phyloP scores from a whole-genome alignment of 2,113 vertebrate genomes.

The Microtus montanus region DNA sequence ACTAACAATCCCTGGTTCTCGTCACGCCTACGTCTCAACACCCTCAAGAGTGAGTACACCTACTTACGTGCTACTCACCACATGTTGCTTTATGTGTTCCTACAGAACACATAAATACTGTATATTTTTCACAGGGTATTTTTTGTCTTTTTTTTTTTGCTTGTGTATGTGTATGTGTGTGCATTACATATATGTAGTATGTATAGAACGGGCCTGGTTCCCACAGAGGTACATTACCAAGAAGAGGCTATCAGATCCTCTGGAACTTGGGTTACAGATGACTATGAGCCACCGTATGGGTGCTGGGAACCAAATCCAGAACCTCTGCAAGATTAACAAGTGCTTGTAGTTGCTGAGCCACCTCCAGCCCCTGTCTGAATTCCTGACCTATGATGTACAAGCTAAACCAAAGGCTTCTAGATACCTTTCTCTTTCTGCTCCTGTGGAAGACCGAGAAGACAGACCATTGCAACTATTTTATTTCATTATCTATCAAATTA shows the following conservation, averaged over 20 bases:
- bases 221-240: background rate
- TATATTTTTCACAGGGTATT: background rate
- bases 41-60: background rate
- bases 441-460: background rate
- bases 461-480: background rate
- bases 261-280: background rate
- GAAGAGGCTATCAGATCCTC: background rate
- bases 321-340: background rate
- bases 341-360: background rate
- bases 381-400: background rate
- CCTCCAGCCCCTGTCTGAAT: background rate
- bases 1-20: background rate
- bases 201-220: background rate
- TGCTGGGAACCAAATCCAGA: too few species aligned
- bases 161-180: background rate
- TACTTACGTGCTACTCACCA: background rate
- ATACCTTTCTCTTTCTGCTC: background rate
- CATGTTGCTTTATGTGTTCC: background rate
- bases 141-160: background rate
- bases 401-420: background rate
- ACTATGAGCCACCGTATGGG: background rate
- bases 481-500: constrained; percentile 20
- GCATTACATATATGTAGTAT: background rate
- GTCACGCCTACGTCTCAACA: background rate
- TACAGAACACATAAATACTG: background rate